A percentile compares a stretch with the other conserved stretches of the same genome.
Evolutionary conservation across 2,113 vertebrate genomes (phyloP).

Genomic region (Siniperca chuatsi): DNA sequence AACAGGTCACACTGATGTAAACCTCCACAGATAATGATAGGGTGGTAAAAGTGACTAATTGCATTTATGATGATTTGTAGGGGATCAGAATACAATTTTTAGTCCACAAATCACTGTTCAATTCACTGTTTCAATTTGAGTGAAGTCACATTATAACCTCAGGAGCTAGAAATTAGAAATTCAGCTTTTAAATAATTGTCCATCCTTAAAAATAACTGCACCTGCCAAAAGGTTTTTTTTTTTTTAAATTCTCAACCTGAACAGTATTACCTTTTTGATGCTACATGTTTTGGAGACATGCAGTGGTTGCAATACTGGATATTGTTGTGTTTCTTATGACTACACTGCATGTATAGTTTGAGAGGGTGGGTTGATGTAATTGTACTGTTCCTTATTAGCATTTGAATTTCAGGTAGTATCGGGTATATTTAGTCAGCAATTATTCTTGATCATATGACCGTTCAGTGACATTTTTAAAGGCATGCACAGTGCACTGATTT

Average conservation of each 20-base stretch:
- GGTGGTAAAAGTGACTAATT: background rate
- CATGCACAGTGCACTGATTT: background rate
- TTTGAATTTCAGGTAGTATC: background rate
- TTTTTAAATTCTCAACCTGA: background rate
- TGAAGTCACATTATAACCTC: background rate
- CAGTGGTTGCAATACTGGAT: background rate
- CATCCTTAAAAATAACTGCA: background rate
- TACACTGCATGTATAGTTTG: background rate
- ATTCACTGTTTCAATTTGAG: background rate
- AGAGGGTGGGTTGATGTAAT: background rate
- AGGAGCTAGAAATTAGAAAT: background rate
- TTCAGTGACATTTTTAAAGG: background rate
- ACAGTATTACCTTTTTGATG: background rate
- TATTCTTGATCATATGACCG: background rate
- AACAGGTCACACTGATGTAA: background rate
- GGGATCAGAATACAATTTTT: background rate
- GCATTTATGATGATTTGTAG: background rate
- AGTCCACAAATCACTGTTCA: background rate
- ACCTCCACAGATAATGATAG: background rate
- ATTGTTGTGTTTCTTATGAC: background rate
- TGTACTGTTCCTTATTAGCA: background rate
- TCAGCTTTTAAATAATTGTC: background rate
- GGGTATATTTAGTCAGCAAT: background rate
- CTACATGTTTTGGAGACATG: background rate
- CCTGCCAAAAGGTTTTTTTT: background rate